A percentile compares a stretch with the other conserved stretches of the same genome.
These are phyloP conservation scores for Eufriesea mexicana DNA, from an alignment of 1,140 invertebrate genomes.

Conservation along the genomic window DNA sequence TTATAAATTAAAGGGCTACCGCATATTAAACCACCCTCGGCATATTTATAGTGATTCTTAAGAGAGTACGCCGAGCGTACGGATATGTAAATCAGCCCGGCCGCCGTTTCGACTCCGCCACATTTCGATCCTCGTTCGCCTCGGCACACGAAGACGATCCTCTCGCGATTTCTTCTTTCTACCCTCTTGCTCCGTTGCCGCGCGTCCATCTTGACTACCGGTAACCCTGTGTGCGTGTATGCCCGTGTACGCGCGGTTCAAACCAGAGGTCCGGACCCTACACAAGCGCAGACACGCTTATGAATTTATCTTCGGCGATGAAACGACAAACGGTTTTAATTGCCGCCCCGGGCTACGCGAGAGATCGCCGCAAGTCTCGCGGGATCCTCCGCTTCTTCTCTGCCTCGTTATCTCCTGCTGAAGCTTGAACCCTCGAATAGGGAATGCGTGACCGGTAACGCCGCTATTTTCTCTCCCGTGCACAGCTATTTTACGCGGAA, in stretches of 20 bases:
- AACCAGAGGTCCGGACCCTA: not conserved
- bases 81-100: slow-evolving; percentile 66
- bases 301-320: slow-evolving; percentile 70
- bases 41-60: slow-evolving; percentile 75
- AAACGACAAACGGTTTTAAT: slow-evolving; percentile 74
- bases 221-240: not conserved
- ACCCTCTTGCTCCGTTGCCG: slow-evolving; percentile 3
- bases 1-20: slow-evolving; percentile 77
- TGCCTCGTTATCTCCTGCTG: slow-evolving; percentile 10
- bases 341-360: slow-evolving; percentile 65
- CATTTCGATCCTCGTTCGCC: slow-evolving; percentile 20
- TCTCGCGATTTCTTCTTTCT: slow-evolving; percentile 12
- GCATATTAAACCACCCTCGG: slow-evolving; percentile 74
- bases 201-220: slow-evolving; percentile 23
- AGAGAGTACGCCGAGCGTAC: slow-evolving; percentile 47
- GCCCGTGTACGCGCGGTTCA: too few species aligned
- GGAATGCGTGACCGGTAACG: not conserved
- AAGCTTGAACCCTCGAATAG: not conserved
- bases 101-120: slow-evolving; percentile 18
- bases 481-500: too few species aligned
- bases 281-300: slow-evolving; percentile 45
- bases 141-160: not conserved
- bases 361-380: slow-evolving; percentile 14
- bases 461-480: not conserved
- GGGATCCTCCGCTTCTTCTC: not conserved